Evolutionary conservation across 2,888 invertebrate species (phyloP).

Genomic region (Agrotis exclamationis): DNA sequence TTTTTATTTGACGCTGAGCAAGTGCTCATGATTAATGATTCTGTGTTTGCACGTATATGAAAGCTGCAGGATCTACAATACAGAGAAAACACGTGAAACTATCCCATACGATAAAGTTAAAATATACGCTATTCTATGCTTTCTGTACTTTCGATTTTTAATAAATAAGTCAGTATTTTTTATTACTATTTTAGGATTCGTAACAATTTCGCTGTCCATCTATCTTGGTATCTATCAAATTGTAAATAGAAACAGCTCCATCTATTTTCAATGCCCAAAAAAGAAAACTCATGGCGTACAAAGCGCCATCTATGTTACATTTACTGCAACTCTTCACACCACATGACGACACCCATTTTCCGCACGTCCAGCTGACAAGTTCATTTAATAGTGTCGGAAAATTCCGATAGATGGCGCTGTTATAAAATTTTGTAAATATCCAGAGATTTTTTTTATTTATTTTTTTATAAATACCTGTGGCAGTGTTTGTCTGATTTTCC

Average conservation of each 20-base stretch:
- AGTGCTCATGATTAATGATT: not conserved
- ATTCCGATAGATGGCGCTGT: slow-evolving; percentile 57
- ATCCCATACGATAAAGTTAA: too few species aligned
- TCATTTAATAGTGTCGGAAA: slow-evolving; percentile 18
- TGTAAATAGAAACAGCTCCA: slow-evolving; percentile 2
- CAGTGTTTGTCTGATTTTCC: slow-evolving; percentile 70
- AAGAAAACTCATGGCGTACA: not conserved
- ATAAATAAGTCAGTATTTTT: too few species aligned
- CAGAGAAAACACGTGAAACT: too few species aligned
- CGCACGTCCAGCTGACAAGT: not conserved
- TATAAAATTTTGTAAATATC: not conserved
- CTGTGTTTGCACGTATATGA: too few species aligned
- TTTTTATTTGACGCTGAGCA: slow-evolving; percentile 9
- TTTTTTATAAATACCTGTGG: slow-evolving; percentile 66
- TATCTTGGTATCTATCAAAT: too few species aligned
- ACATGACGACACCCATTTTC: not conserved
- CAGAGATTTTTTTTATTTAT: not conserved
- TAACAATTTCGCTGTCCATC: too few species aligned
- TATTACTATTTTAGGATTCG: too few species aligned
- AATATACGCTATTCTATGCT: too few species aligned
- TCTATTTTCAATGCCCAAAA: slow-evolving; percentile 11
- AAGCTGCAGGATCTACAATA: too few species aligned
- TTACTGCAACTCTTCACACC: not conserved
- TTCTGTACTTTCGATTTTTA: too few species aligned
- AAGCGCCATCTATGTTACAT: slow-evolving; percentile 40